Evolutionary conservation across 2,888 invertebrate species (phyloP).

Genomic region (Drosophila fungiperda): DNA sequence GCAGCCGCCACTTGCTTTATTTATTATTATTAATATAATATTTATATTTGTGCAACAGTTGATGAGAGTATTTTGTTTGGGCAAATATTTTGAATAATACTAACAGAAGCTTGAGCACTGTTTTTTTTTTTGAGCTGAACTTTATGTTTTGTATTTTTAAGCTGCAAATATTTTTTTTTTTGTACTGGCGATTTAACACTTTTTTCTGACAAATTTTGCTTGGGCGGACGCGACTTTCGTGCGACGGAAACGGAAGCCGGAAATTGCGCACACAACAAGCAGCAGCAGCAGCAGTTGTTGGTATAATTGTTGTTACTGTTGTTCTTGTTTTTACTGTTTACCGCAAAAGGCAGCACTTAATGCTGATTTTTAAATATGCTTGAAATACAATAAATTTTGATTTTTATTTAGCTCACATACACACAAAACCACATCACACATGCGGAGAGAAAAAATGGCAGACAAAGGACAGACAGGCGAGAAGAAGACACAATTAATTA

Average conservation of each 20-base stretch:
- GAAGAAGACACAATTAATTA: conserved; percentile 58
- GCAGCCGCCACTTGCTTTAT: conserved; percentile 28
- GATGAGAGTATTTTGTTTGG: conserved; percentile 1
- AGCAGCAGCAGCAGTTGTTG: conserved; percentile 32
- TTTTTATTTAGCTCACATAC: conserved; percentile 52
- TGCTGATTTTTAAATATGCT: conserved; percentile 73
- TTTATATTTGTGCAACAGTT: conserved; percentile 18
- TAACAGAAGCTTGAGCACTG: conserved; percentile 10
- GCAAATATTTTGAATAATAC: conserved; percentile 2
- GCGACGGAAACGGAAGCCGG: conserved; percentile 72
- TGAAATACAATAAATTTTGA: conserved; percentile 76
- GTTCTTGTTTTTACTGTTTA: conserved; percentile 46
- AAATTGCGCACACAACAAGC: conserved; percentile 79
- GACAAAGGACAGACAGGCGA: conserved; percentile 14
- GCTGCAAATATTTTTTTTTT: conserved; percentile 16
- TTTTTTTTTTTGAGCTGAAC: background rate
- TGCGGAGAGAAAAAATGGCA: background rate
- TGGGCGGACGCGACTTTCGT: conserved; percentile 45
- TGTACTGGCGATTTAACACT: conserved; percentile 19
- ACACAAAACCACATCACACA: conserved; percentile 12
- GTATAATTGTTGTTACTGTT: conserved; percentile 18
- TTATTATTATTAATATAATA: conserved; percentile 6
- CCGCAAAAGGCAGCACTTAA: conserved; percentile 49
- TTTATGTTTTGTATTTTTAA: background rate
- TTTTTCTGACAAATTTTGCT: conserved; percentile 42